Percentiles rank a stretch among this genome's conserved stretches.
Evolutionary conservation across 2,113 vertebrate genomes (phyloP).

Genomic region (Ophiodon elongatus): DNA sequence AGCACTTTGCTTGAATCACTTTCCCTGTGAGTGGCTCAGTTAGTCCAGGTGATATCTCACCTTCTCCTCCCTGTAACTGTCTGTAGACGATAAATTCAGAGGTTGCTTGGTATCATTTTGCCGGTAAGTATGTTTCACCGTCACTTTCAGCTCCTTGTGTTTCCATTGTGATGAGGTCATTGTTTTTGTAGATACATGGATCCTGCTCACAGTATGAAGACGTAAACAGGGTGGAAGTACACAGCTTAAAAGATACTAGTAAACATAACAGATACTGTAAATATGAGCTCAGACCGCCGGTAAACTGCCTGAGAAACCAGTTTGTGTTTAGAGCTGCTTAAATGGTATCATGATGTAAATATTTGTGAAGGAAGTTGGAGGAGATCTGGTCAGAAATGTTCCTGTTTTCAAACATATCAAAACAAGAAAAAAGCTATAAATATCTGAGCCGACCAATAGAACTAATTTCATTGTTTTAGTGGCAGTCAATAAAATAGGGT

Average conservation of each 20-base stretch:
- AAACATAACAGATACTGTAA: neutral
- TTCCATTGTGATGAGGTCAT: no score
- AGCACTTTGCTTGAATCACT: conserved; percentile 17
- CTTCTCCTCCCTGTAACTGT: no score
- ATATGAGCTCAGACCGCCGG: conserved; percentile 25
- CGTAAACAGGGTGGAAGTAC: neutral
- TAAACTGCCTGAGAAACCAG: conserved; percentile 15
- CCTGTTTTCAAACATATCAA: no score
- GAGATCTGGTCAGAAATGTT: neutral
- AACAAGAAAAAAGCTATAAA: no score
- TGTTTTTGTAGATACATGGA: no score
- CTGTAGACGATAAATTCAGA: no score
- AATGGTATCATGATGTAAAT: conserved; percentile 21
- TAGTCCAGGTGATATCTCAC: no score
- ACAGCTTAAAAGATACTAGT: neutral
- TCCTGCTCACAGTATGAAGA: no score
- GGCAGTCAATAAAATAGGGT: no score
- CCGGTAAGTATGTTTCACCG: neutral
- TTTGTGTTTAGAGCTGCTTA: conserved; percentile 27
- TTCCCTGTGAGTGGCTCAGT: neutral
- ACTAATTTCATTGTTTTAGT: no score
- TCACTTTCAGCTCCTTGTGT: neutral
- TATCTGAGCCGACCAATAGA: no score
- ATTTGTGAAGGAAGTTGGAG: conserved; percentile 6
- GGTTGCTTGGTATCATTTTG: no score